Base-by-base conservation (phyloP, 2,113 vertebrate genomes). In the Oenanthe melanoleuca region DNA sequence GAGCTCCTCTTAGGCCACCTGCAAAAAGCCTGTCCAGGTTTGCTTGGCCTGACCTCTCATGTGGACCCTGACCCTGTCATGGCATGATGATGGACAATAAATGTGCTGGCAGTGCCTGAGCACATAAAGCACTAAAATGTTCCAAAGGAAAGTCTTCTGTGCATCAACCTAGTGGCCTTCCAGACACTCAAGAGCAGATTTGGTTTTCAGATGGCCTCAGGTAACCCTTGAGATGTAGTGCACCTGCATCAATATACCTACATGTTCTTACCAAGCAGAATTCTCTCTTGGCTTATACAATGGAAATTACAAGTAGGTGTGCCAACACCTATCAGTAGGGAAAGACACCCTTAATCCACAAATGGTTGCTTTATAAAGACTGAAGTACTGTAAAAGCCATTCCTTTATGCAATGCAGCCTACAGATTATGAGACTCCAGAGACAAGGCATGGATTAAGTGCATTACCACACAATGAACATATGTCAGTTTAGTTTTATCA, bases 291-390 rank as follows among this genome's bases (percentile, higher is more conserved):
- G 67, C 75, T 87, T 67, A 49, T 64, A 92, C 92, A 88, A 82
- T 93, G 71, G 85, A 94, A 95, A 93, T 78, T 86, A 83, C 63
- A 93, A 80, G 53, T 65, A 72, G 87, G 71, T 92, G 89, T 93
- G 93, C 88, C 90, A 95, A 56, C 44, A 45, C 52, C 60, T 73
- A 88, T 83, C 53, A 21, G 81, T 66, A 86, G 64, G 37, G 38
- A 96, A 96, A 96, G 79, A 81, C 78, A 96, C 61, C 11, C 82
- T 83, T 96, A 96, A 94, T 95, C 96, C 93, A 83, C 52, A 77
- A 89, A 92, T 97, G 85, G 92, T 71, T 96, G 71, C 49, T 90
- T 88, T 95, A 74, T 80, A 63, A 95, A 93, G 72, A 80, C 37
- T 56, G 75, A 92, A 90, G 57, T 74, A 83, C 80, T 64, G 37